phyloP scores from a whole-genome alignment of 2,797 vertebrate species.

The Chanos chanos region DNA sequence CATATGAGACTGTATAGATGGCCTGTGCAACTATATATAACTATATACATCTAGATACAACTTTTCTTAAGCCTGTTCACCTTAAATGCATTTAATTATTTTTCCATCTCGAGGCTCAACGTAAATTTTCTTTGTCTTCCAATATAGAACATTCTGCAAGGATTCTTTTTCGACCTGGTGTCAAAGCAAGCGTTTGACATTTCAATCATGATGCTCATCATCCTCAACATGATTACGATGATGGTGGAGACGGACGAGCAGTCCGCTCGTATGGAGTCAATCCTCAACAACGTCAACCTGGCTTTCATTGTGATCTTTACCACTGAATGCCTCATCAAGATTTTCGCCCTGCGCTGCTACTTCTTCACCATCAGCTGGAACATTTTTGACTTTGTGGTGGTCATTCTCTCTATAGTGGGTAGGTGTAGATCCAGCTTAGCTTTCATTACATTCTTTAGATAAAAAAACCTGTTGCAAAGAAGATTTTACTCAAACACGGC shows the following conservation, averaged over 20 bases:
- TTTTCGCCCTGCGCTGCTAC: slow-evolving; percentile 90
- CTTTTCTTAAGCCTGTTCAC: no score
- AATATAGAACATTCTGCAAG: slow-evolving; percentile 76
- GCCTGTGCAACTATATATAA: no score
- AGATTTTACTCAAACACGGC: no score
- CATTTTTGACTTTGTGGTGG: slow-evolving; percentile 97
- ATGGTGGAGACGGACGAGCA: slow-evolving; percentile 98
- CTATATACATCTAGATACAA: no score
- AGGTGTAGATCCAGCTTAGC: slow-evolving; percentile 50
- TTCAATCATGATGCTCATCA: slow-evolving; percentile 98
- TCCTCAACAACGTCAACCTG: slow-evolving; percentile 93
- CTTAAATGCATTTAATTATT: no score
- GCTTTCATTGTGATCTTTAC: slow-evolving; percentile 94
- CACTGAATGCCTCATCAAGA: slow-evolving; percentile 89
- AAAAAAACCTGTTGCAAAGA: no score
- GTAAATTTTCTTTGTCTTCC: slow-evolving; percentile 8
- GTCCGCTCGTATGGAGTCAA: slow-evolving; percentile 79
- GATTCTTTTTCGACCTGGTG: slow-evolving; percentile 92
- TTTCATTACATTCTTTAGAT: no score
- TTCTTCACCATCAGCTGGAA: slow-evolving; percentile 99
- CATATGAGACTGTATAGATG: no score
- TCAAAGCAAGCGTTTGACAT: slow-evolving; percentile 97
- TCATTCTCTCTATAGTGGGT: slow-evolving; percentile 96
- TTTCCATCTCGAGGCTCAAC: no score
- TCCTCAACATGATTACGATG: slow-evolving; percentile 99